Conservation (phyloP, 2,888 invertebrate species). For the Dryobotodes eremita region DNA sequence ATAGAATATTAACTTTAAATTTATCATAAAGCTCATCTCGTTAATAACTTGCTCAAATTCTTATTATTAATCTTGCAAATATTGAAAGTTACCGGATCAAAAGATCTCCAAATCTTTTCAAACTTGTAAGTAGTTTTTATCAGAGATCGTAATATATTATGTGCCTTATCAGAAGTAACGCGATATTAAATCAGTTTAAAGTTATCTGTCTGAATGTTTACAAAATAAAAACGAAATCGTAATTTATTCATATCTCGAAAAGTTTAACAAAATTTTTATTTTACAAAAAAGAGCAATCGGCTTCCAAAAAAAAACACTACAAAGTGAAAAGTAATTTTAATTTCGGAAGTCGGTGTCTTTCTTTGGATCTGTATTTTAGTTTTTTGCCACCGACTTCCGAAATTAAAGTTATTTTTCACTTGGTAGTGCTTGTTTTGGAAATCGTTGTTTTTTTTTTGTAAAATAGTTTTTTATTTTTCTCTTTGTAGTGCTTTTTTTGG, state of each 20-base stretch:
- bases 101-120: neutral
- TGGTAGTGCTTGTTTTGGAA: too few relatives aligned
- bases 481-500: too few relatives aligned
- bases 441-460: too few relatives aligned
- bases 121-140: slow-evolving; percentile 2
- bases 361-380: too few relatives aligned
- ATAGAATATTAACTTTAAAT: slow-evolving; percentile 13
- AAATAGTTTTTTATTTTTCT: too few relatives aligned
- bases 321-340: too few relatives aligned
- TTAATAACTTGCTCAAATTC: slow-evolving; percentile 2
- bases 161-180: neutral
- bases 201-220: neutral
- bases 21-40: neutral
- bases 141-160: neutral
- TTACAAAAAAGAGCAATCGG: too few relatives aligned
- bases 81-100: neutral
- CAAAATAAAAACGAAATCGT: neutral
- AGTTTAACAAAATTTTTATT: slow-evolving; percentile 7
- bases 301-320: too few relatives aligned
- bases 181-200: neutral
- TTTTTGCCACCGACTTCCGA: too few relatives aligned
- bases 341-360: too few relatives aligned
- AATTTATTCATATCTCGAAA: slow-evolving; percentile 4
- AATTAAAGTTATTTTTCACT: too few relatives aligned
- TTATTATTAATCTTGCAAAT: neutral